Evolutionary conservation across 2,888 invertebrate genomes (phyloP), one percentile per base, ranked within the genome.

Genomic region (Bellardia bayeri): DNA sequence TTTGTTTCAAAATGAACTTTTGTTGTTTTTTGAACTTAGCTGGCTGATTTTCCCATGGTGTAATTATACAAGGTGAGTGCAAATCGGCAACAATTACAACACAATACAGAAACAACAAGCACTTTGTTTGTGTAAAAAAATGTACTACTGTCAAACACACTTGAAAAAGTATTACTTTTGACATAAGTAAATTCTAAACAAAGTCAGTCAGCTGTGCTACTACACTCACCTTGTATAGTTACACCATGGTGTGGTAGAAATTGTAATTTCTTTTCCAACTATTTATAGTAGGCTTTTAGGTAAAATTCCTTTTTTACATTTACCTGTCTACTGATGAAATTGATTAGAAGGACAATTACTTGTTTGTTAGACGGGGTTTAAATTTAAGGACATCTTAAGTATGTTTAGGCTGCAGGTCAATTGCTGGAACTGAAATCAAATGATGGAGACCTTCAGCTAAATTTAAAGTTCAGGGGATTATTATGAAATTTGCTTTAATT

Each of bases 1-100:
- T 74, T 68, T 23, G 23, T 79, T 72, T 40, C 40, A 37, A 37
- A 61, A 61, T 66, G 74, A 85, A 80, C 79, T 72, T 82, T 37
- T 37, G 5, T 79, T 54, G 16, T 64, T 56, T 42, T 45, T 61
- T 83, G 64, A 83, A 83, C 76, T 78, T 66, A 61, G 11, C 6
- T 79, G 66, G 58, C 74, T 23, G 23, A 23, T 23, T 23, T 23
- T 23, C 23, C 23, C 23, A 1, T 23, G 23, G 23, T 23, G 23
- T 23, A 23, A 23, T 23, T 23, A 1, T 23, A 23, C 23, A 23
- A 23, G 23, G 23, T 23, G 23, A 23, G 23, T 23, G 23, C 23
- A 23, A 23, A 23, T 23, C 23, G 23, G 23, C 23, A 23, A 23
- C 23, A 23, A 23, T 1, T 23, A 23, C 23, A 23, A 23, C 23